Evolutionary conservation across 2,113 vertebrate genomes (phyloP).

Genomic region (Pontoporia blainvillei): DNA sequence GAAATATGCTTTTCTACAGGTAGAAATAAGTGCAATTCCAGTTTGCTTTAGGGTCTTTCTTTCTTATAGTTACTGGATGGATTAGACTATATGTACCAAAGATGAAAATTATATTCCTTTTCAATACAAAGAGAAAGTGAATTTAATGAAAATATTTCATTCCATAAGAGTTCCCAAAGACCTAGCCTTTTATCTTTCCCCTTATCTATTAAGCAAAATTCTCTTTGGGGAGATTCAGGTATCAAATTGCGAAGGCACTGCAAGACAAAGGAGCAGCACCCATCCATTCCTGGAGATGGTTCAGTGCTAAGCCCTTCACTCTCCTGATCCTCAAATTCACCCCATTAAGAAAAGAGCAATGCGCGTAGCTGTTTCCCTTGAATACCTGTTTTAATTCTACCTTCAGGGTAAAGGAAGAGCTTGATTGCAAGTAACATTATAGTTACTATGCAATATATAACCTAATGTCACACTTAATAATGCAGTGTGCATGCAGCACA

Average conservation of each 20-base stretch:
- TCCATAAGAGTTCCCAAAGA: neutral
- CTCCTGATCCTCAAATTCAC: neutral
- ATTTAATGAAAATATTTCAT: slow-evolving; percentile 5
- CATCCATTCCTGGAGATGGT: neutral
- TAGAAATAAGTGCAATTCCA: neutral
- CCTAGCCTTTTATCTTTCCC: neutral
- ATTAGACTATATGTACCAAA: slow-evolving; percentile 6
- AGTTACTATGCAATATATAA: slow-evolving; percentile 31
- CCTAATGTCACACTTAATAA: slow-evolving; percentile 12
- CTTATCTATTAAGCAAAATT: neutral
- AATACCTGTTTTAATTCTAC: slow-evolving; percentile 56
- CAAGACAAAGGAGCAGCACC: neutral
- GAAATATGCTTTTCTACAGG: neutral
- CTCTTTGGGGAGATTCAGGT: neutral
- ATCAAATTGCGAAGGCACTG: neutral
- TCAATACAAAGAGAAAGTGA: slow-evolving; percentile 11
- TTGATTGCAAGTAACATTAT: slow-evolving; percentile 56
- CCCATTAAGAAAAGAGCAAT: slow-evolving; percentile 47
- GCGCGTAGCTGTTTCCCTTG: neutral
- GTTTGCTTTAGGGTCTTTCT: neutral
- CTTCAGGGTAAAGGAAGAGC: slow-evolving; percentile 49
- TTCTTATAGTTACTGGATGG: neutral
- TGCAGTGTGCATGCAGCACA: neutral
- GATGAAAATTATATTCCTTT: neutral
- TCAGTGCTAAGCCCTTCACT: neutral